phyloP scores from a whole-genome alignment of 2,888 invertebrate genomes.

The Agrenia bidenticulata region DNA sequence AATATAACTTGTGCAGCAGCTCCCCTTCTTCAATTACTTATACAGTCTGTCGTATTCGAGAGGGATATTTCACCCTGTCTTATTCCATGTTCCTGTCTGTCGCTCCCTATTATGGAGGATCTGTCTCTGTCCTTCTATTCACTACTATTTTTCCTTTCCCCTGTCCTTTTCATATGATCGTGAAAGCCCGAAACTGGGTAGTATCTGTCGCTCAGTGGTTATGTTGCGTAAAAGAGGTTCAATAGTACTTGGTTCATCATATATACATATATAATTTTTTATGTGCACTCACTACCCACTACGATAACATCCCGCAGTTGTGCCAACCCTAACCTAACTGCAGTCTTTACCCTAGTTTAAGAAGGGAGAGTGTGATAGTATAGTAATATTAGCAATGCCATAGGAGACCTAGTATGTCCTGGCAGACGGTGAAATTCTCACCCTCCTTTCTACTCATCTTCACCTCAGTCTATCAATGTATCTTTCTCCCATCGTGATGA shows the following conservation, averaged over 20 bases:
- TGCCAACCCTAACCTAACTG: too few species aligned
- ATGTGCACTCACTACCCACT: too few species aligned
- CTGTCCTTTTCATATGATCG: neutral
- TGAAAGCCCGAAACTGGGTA: neutral
- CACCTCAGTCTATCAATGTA: neutral
- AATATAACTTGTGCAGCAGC: neutral
- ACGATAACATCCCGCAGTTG: too few species aligned
- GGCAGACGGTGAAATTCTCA: conserved; percentile 20
- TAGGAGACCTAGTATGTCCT: too few species aligned
- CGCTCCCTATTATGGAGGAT: conserved; percentile 2
- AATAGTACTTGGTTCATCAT: too few species aligned
- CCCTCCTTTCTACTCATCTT: conserved; percentile 12
- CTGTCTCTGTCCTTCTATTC: neutral
- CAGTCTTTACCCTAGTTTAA: too few species aligned
- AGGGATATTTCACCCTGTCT: conserved; percentile 24
- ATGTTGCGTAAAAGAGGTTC: conserved; percentile 13
- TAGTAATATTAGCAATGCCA: too few species aligned
- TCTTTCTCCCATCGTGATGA: neutral
- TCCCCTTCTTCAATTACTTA: conserved; percentile 45
- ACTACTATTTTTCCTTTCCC: neutral
- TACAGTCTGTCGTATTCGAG: conserved; percentile 24
- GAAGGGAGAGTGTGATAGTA: too few species aligned
- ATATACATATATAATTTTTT: too few species aligned
- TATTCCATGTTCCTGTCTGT: conserved; percentile 16
- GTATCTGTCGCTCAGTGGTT: conserved; percentile 1